Evolutionary conservation across 2,888 invertebrate genomes (phyloP), one percentile per base, ranked within the genome.

Genomic region (Agrochola litura): DNA sequence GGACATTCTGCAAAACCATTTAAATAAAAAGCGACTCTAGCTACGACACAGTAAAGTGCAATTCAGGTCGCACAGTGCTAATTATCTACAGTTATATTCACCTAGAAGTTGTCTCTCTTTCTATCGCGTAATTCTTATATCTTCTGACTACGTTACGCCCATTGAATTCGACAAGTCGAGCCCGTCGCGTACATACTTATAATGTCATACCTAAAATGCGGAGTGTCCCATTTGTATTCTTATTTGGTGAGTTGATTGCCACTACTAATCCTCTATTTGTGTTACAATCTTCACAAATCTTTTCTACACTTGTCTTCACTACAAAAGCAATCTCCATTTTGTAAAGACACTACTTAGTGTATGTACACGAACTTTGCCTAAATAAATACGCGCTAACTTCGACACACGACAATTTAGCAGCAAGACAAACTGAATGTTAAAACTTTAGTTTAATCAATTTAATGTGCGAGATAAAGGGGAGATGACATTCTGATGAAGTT

Each of bases 361-460:
- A 73, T 68, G 67, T 74, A 75, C 68, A 77, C 52, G 41, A 77
- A 82, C 49, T 85, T 64, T 37, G 46, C 78, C 78, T 85, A 78
- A 87, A 85, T 78, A 86, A 88, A 86, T 86, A 86, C 46, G 41
- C 41, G 72, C 25, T 60, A 68, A 73, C 66, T 75, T 54, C 60
- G 41, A 72, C 77, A 77, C 54, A 67, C 68, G 79, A 76, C 70
- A 82, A 67, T 78, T 77, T 73, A 77, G 56, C 19, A 10, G 9
- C 60, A 85, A 88, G 78, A 75, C 76, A 85, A 85, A 86, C 80
- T 54, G 25, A 16, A 75, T 77, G 75, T 86, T 76, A 68, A 84
- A 86, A 85, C 86, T 85, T 85, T 58, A 60, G 64, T 76, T 73
- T 52, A 77, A 79, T 77, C 77, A 77, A 78, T 85, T 85, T 69